Evolutionary conservation across 2,113 vertebrate species (phyloP).

Genomic region (Ancistrus triradiatus): DNA sequence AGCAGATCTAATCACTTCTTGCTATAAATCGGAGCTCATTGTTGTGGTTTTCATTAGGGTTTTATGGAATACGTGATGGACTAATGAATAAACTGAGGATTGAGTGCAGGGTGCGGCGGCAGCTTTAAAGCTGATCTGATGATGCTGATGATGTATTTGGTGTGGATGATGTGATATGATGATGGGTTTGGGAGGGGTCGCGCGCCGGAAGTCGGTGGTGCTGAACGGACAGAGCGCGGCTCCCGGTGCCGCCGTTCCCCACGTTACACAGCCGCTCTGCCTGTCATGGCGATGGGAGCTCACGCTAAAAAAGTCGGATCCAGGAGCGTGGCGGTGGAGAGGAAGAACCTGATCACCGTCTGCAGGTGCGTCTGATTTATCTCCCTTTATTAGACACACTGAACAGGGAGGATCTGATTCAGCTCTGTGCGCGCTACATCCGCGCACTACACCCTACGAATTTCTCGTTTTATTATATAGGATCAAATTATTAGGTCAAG

Average conservation of each 20-base stretch:
- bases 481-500: too few relatives aligned
- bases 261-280: neutral
- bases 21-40: too few relatives aligned
- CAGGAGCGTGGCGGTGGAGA: slow-evolving; percentile 81
- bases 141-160: neutral
- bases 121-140: neutral
- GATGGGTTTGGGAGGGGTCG: neutral
- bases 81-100: too few relatives aligned
- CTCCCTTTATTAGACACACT: too few relatives aligned
- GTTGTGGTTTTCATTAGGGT: too few relatives aligned
- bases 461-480: too few relatives aligned
- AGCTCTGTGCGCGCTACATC: too few relatives aligned
- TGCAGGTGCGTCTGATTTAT: slow-evolving; percentile 72
- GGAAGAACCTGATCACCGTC: slow-evolving; percentile 86
- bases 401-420: too few relatives aligned
- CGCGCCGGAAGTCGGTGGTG: neutral
- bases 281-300: slow-evolving; percentile 77
- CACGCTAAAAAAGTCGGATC: slow-evolving; percentile 76
- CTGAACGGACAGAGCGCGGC: slow-evolving; percentile 2
- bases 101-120: too few relatives aligned
- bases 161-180: neutral
- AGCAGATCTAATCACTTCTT: too few relatives aligned
- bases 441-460: too few relatives aligned
- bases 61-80: too few relatives aligned
- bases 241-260: slow-evolving; percentile 11